Evolutionary conservation across 2,113 vertebrate species (phyloP), one percentile per base, ranked within the genome.

Genomic region (Pedetes capensis): DNA sequence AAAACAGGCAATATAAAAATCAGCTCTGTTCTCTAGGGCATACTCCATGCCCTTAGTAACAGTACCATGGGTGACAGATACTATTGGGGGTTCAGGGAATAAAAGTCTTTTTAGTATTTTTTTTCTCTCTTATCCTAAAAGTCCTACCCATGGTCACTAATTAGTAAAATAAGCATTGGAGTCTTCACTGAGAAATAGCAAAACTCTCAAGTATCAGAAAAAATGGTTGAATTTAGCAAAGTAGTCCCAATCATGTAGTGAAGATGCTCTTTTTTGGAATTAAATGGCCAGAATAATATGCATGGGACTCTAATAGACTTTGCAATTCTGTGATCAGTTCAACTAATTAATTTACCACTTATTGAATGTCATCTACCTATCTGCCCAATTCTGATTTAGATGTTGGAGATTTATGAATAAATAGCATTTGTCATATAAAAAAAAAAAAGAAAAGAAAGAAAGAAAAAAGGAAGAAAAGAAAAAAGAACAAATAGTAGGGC

Each of bases 201-300:
- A 61, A 44, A 53, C 69, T 96, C 74, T 91, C 82, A 80, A 61
- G 53, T 68, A 17, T 37, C 83, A 75, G 61, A 76, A 95, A 57
- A 37, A 39, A 82, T 64, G 47, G 37, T 66, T 37, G 32, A 39
- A 53, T 4, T 29, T 80, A 64, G 53, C n/a, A 42, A 59, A 39
- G 47, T 8, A 13, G 55, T 63, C 25, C 63, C 53, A 49, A 13
- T n/a, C 8, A 42, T 2, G 29, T 2, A 39, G 79, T 12, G 13
- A 71, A 44, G 42, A 32, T 1, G 2, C 18, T 93, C 34, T 39
- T 18, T 37, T 83, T 89, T 51, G 83, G 51, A 89, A 85, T n/a
- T 42, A 44, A 91, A 32, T 49, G 71, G 9, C 20, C 17, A 18
- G 82, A 53, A 78, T 5, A 44, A 22, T 20, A 2, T 25, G 10